Base-by-base conservation (phyloP, 2,113 vertebrate species). In the Anseranas semipalmata region DNA sequence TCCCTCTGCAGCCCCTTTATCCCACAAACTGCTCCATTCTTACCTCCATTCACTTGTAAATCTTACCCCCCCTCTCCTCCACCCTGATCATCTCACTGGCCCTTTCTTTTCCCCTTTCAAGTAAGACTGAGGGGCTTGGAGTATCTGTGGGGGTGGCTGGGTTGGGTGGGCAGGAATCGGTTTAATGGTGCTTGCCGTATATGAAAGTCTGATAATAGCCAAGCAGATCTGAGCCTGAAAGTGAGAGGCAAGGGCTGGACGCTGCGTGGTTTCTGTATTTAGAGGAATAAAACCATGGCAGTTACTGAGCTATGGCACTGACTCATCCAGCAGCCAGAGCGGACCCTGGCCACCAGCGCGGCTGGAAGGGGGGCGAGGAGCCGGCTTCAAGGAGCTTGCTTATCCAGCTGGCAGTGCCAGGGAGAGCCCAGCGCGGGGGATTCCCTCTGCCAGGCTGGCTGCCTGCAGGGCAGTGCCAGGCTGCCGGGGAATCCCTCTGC, bases 1-100 rank as follows among this genome's bases (percentile, higher is more conserved):
- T 98, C 98, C 99, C 98, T 98, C 98, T 98, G 98, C 98, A 98
- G 97, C 97, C 98, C 98, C 98, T 99, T 99, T 99, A 99, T 99
- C 98, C 98, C 98, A 97, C 98, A 99, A 99, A 99, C 99, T 98
- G 98, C 98, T 99, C 99, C 99, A 99, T 99, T 99, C 99, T 99
- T 98, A 97, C 94, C 95, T 94, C 98, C 98, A 99, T 99, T 99
- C 99, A 99, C 97, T 99, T 99, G 99, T 99, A 99, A 98, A 98
- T 98, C 97, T 96, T 97, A 93, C 85, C 85, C 88, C 91, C 85
- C 96, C 60, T 72, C 91, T 95, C 87, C 92, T 90, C 96, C 92
- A 96, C 95, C 91, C 94, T 85, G 82, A 60, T 96, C 95, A 95
- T 96, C 96, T 96, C 96, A 95, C 94, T 97, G 93, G 96, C 90